Percentiles rank a stretch among this genome's conserved stretches.
Evolutionary conservation across 1,140 invertebrate genomes (phyloP).

Genomic region (Pollicipes pollicipes): DNA sequence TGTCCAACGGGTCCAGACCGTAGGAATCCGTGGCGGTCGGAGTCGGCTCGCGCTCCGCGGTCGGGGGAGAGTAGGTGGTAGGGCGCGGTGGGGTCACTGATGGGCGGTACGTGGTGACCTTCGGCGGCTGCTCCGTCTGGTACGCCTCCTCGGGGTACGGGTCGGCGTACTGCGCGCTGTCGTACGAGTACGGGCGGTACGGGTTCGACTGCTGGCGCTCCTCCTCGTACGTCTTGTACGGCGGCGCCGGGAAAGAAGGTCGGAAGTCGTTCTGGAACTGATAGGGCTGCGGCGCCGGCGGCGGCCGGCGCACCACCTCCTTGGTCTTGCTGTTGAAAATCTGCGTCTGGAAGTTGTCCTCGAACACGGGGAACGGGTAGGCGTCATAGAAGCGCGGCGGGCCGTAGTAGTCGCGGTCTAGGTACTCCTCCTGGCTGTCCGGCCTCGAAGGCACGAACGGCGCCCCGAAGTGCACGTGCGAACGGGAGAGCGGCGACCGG

Average conservation of each 20-base stretch:
- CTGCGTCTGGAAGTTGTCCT: not conserved
- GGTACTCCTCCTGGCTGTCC: not conserved
- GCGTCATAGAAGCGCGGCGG: not conserved
- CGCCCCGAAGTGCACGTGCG: not conserved
- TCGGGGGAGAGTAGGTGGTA: no score
- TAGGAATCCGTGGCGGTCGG: no score
- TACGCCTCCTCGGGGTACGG: not conserved
- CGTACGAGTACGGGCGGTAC: not conserved
- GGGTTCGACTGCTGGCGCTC: no score
- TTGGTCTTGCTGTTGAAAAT: not conserved
- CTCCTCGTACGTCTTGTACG: constrained; percentile 1
- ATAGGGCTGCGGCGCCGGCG: not conserved
- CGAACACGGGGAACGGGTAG: not conserved
- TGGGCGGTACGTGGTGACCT: not conserved
- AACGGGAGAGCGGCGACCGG: no score
- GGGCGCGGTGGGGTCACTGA: no score
- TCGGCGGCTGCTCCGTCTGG: not conserved
- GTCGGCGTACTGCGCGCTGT: not conserved
- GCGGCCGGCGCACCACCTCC: not conserved
- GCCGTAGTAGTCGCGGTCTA: not conserved
- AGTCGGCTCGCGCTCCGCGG: no score
- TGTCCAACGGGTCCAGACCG: not conserved
- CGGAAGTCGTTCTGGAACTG: not conserved
- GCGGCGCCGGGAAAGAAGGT: not conserved
- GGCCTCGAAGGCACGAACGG: not conserved